Base-by-base conservation (phyloP, 2,113 vertebrate species). In the Coreoperca whiteheadi region DNA sequence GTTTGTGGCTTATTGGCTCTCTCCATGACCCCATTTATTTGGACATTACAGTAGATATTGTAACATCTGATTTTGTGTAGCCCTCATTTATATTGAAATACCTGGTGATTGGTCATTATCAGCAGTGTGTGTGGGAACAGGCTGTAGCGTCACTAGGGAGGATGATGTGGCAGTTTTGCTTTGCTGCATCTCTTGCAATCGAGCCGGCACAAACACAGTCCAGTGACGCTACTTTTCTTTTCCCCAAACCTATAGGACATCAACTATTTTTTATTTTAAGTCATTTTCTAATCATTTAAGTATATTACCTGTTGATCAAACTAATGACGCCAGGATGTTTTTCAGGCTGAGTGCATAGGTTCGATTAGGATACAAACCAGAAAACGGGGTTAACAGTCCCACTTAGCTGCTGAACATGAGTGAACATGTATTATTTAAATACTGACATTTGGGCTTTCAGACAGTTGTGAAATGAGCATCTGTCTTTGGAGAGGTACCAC, bases 131-230 rank as follows among this genome's bases (percentile, higher is more conserved):
- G 82, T 84, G 75, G 60, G 81, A 87, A 61, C 81, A 78, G 77
- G 60, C 84, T 87, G 84, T 85, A 82, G 79, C 83, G 61, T 92
- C 88, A 72, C 83, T 66, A 63, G 63, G 70, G 88, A 92, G 89
- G 90, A 94, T 95, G 94, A 95, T 94, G 91, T 91, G 88, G 93
- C 94, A 93, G 46, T 95, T 95, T 93, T 90, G 83, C 83, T 89
- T 87, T 87, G 77, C 86, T 89, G 86, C 79, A 77, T 90, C 88
- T 90, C 68, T 74, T 50, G 61, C 77, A 79, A 57, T 51, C 56
- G n/a, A 74, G 54, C 10, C 37, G 37, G 43, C 57, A 86, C 28
- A 65, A 23, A 74, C 82, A 89, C 53, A 63, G 39, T 51, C 43
- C 37, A 56, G 25, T 83, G 8, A 71, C 50, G 77, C 75, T 64